Evolutionary conservation across 2,113 vertebrate species (phyloP), one percentile per base, ranked within the genome.

Genomic region (Coptodon rendalli): DNA sequence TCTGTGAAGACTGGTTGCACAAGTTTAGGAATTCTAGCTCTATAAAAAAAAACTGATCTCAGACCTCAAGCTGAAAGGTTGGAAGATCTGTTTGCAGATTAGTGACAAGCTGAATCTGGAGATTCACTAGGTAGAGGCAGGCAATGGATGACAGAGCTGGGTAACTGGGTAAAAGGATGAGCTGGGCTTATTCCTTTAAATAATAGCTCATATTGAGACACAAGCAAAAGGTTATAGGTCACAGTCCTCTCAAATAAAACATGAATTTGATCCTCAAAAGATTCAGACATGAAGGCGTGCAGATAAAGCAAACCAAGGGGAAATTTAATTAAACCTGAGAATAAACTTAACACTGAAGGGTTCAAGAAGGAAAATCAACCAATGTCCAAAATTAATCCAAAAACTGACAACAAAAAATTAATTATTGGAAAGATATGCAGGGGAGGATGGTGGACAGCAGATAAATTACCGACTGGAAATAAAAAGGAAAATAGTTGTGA

Each of bases 341-440:
- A 76, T 78, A 78, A 78, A 78, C 45, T 31, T 7, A n/a, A 78
- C 43, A 19, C 71, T 19, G 43, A 48, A 78, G 43, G 71, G 43
- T 29, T 48, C 71, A 78, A 6, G 43, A 48, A 31, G 43, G 43
- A 31, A 50, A 78, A 12, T 78, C 71, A 50, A 31, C 9, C 9
- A 50, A 76, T 48, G 24, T 48, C 6, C 4, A 48, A 76, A 48
- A 50, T 50, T 6, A 29, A 76, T 48, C 71, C 24, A 48, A 76
- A 76, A 76, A 29, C 13, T 76, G 71, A 0, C 24, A 76, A 48
- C 9, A 29, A 50, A 48, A 50, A 76, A 76, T 3, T 0, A 2
- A 76, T 48, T 76, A 31, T 19, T 76, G 43, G 16, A 1, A 31
- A 78, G 43, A 78, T 48, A 31, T 78, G 24, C 24, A 78, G 43